Percentiles rank a stretch among this genome's conserved stretches.
These are phyloP conservation scores for Cheiracanthium punctorium DNA, from an alignment of 2,888 invertebrate species.

Conservation along the genomic window DNA sequence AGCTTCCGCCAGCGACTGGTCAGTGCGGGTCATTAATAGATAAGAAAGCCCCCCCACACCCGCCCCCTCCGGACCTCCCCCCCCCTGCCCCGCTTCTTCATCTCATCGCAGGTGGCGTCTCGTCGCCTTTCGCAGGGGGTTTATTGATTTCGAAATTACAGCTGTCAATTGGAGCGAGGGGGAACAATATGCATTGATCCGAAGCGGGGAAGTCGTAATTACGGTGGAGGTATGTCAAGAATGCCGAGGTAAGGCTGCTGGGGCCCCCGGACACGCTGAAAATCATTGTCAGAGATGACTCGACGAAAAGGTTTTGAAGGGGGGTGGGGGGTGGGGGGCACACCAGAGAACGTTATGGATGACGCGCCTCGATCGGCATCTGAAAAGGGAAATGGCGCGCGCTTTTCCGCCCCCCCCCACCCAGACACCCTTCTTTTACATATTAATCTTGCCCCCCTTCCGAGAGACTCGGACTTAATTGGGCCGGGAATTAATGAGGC, in stretches of 20 bases:
- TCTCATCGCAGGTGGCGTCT: neutral
- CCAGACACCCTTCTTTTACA: constrained; percentile 49
- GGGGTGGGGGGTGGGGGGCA: too few relatives aligned
- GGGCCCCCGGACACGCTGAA: constrained; percentile 25
- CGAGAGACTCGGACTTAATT: constrained; percentile 50
- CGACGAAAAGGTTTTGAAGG: too few relatives aligned
- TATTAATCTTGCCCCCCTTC: constrained; percentile 67
- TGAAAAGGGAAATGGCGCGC: constrained; percentile 43
- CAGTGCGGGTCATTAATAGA: constrained; percentile 45
- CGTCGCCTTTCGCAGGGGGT: neutral
- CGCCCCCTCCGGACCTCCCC: too few relatives aligned
- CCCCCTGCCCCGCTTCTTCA: too few relatives aligned
- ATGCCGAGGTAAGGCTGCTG: constrained; percentile 42
- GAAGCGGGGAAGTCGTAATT: constrained; percentile 52
- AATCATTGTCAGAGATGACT: constrained; percentile 59
- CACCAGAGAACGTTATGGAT: constrained; percentile 48
- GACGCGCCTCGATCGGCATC: constrained; percentile 48
- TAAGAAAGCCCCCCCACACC: neutral
- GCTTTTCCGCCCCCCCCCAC: neutral
- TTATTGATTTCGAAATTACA: constrained; percentile 68
- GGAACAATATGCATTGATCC: constrained; percentile 38
- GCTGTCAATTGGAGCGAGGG: constrained; percentile 58
- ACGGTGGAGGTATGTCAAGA: constrained; percentile 43
- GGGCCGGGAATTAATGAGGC: constrained; percentile 50
- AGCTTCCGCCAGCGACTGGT: constrained; percentile 5